A percentile compares a stretch with the other conserved stretches of the same genome.
These are phyloP conservation scores for Thamnaconus septentrionalis DNA, from an alignment of 2,113 vertebrate species.

Conservation along the genomic window DNA sequence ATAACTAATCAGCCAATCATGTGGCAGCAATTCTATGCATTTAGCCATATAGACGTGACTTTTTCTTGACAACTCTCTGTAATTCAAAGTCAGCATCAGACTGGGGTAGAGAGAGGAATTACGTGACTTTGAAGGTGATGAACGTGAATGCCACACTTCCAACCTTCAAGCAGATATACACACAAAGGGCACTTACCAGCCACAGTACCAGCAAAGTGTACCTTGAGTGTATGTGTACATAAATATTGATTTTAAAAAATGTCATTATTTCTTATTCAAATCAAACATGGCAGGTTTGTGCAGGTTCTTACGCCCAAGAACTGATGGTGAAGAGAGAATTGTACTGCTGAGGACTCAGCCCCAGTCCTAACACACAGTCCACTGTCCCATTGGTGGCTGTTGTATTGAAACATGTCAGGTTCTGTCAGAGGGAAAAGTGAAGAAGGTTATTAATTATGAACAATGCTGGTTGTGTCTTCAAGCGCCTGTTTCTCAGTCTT, in stretches of 20 bases:
- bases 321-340: slow-evolving; percentile 82
- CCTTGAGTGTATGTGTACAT: not conserved
- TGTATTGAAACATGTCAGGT: slow-evolving; percentile 77
- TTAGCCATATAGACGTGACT: not conserved
- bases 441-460: not conserved
- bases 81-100: too few species aligned
- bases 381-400: slow-evolving; percentile 66
- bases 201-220: too few species aligned
- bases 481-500: slow-evolving; percentile 18
- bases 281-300: not conserved
- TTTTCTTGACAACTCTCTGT: too few species aligned
- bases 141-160: too few species aligned
- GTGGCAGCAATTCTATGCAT: not conserved
- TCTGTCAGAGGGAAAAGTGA: slow-evolving; percentile 56
- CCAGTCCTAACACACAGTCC: slow-evolving; percentile 77
- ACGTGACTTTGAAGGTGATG: too few species aligned
- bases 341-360: slow-evolving; percentile 83
- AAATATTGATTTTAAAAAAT: too few species aligned
- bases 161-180: too few species aligned
- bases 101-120: not conserved
- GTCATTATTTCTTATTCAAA: too few species aligned
- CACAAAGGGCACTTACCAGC: too few species aligned
- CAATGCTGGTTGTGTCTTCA: not conserved
- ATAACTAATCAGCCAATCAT: not conserved
- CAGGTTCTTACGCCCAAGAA: slow-evolving; percentile 76